Evolutionary conservation across 2,888 invertebrate genomes (phyloP).

Genomic region (Nemapogon koenigi): DNA sequence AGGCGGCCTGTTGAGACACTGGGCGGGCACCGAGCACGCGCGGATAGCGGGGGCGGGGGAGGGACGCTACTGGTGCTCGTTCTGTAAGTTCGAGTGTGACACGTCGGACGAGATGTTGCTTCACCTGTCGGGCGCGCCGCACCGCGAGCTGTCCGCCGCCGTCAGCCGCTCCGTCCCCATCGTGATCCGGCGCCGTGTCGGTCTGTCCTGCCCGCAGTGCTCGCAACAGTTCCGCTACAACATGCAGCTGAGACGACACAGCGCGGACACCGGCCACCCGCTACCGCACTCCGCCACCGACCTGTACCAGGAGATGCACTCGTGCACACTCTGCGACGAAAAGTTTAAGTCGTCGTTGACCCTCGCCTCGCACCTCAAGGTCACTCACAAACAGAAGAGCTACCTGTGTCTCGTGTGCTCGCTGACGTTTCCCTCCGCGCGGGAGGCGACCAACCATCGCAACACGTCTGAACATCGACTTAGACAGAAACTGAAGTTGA

Average conservation of each 20-base stretch:
- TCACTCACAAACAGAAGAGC: slow-evolving; percentile 63
- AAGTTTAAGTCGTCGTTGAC: slow-evolving; percentile 68
- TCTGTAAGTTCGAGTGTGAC: slow-evolving; percentile 74
- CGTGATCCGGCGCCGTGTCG: slow-evolving; percentile 71
- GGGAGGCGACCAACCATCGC: slow-evolving; percentile 71
- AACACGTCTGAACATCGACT: slow-evolving; percentile 70
- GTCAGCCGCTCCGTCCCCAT: slow-evolving; percentile 84
- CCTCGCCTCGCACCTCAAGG: slow-evolving; percentile 71
- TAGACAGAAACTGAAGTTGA: slow-evolving; percentile 48
- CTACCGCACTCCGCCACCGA: slow-evolving; percentile 64
- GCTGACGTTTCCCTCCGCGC: slow-evolving; percentile 64
- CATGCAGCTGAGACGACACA: slow-evolving; percentile 72
- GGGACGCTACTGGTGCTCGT: slow-evolving; percentile 75
- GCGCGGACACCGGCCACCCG: slow-evolving; percentile 54
- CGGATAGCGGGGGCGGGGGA: slow-evolving; percentile 48
- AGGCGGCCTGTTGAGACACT: slow-evolving; percentile 74
- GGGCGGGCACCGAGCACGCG: slow-evolving; percentile 71
- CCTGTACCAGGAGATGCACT: slow-evolving; percentile 68
- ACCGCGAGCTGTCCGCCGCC: slow-evolving; percentile 75
- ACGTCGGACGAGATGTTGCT: slow-evolving; percentile 70
- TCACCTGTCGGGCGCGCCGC: slow-evolving; percentile 71
- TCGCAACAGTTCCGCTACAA: slow-evolving; percentile 75
- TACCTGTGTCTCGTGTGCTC: slow-evolving; percentile 75
- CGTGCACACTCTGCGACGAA: slow-evolving; percentile 66
- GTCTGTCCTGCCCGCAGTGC: slow-evolving; percentile 72